Base-by-base conservation (phyloP, 2,888 invertebrate genomes). In the Plutella xylostella region DNA sequence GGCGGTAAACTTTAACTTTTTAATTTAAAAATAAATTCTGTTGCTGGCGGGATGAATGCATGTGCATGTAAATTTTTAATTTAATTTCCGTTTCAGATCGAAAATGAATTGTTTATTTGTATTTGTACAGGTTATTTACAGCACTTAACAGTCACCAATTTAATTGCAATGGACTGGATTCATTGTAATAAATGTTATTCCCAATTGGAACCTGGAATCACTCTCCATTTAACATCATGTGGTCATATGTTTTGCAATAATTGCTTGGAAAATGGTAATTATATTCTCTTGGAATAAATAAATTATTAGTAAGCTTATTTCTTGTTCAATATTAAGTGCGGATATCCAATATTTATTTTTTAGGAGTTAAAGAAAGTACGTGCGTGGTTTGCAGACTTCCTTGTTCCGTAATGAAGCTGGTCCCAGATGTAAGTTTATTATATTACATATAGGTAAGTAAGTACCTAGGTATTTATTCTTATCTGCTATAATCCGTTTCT, bases 231-330 rank as follows among this genome's bases (percentile, higher is more conserved):
- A 50, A 83, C 85, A 60, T 80, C 83, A 71, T 85, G 85, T 57
- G 85, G 85, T 51, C 85, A 85, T 54, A 85, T 85, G 80, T 84
- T 79, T 71, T 85, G 85, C 59, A 78, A 74, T 57, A 73, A 70
- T 42, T 85, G 85, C 49, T 61, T 83, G 54, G 69, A 69, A 47
- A 74, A 70, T 61, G 78, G 85, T 84, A 52, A 49, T 19, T 12
- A n/a, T n/a, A n/a, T n/a, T n/a, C n/a, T n/a, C 9, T 7, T 25
- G 9, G 5, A 25, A 25, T 25, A 25, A 25, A 7, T 7, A 9
- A 7, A 25, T 5, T 25, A 25, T 5, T 25, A 25, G 25, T 25
- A 25, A 7, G 5, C 9, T 25, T 25, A 25, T 25, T 9, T 5
- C 5, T 25, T 5, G 25, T 22, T 22, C 5, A 6, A 6, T 22